phyloP scores from a whole-genome alignment of 2,797 vertebrate species.

The Phylloscopus collybita region DNA sequence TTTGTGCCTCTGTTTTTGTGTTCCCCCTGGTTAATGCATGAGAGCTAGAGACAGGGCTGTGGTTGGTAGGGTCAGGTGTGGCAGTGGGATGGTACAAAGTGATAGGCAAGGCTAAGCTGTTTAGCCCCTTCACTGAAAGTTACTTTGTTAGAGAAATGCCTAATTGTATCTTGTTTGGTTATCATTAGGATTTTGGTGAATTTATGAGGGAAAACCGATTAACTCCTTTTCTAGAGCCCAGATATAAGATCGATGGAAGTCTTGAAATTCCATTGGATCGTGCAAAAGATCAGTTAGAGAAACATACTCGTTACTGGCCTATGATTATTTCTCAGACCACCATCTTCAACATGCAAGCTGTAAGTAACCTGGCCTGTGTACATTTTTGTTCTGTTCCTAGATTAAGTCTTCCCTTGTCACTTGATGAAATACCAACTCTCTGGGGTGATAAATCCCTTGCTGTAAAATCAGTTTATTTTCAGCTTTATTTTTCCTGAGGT shows the following conservation, averaged over 20 bases:
- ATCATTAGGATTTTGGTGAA: slow-evolving; percentile 95
- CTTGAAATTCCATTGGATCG: slow-evolving; percentile 89
- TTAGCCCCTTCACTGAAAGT: slow-evolving; percentile 48
- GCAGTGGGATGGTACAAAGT: background rate
- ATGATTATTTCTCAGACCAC: slow-evolving; percentile 99
- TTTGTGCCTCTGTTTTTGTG: background rate
- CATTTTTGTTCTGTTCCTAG: background rate
- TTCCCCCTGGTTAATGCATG: background rate
- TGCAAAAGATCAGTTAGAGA: slow-evolving; percentile 94
- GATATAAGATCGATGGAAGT: slow-evolving; percentile 81
- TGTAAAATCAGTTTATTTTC: background rate
- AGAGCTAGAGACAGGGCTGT: background rate
- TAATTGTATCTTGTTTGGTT: slow-evolving; percentile 81
- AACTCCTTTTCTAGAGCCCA: slow-evolving; percentile 90
- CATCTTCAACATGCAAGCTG: slow-evolving; percentile 99
- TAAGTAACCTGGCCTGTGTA: slow-evolving; percentile 71
- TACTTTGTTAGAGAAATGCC: slow-evolving; percentile 65
- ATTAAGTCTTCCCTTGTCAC: background rate
- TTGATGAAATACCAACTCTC: background rate
- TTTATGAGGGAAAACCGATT: slow-evolving; percentile 99
- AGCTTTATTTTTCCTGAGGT: background rate
- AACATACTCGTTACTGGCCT: slow-evolving; percentile 97
- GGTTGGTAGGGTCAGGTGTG: background rate
- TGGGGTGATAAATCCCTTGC: background rate
- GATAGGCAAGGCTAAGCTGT: slow-evolving; percentile 23